Evolutionary conservation across 2,797 vertebrate species (phyloP).

Genomic region (Lutjanus campechanus): DNA sequence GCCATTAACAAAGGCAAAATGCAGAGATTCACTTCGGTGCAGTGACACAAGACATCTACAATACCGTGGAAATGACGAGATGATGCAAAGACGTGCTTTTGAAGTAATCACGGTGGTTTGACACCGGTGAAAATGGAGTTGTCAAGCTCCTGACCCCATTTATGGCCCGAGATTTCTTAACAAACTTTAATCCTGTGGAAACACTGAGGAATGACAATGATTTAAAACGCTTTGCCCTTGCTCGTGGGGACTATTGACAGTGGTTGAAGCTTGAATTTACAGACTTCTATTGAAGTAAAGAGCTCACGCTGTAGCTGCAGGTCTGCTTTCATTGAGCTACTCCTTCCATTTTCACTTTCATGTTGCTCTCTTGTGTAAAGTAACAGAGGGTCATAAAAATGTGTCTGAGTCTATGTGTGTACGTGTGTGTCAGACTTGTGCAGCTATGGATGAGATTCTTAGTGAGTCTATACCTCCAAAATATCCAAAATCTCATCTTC

Average conservation of each 20-base stretch:
- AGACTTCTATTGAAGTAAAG: conserved; percentile 34
- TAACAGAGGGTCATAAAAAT: conserved; percentile 23
- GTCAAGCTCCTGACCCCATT: conserved; percentile 67
- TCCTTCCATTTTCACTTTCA: conserved; percentile 32
- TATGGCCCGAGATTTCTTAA: conserved; percentile 45
- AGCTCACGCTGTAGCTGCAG: conserved; percentile 11
- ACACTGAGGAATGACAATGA: conserved; percentile 49
- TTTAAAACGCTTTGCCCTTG: conserved; percentile 49
- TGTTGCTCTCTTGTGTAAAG: conserved; percentile 32
- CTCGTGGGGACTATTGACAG: conserved; percentile 49
- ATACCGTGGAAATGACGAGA: conserved; percentile 32
- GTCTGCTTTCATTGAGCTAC: conserved; percentile 36
- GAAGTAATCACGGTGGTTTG: conserved; percentile 63
- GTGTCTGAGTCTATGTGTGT: background rate
- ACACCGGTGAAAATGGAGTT: conserved; percentile 67
- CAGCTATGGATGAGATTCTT: background rate
- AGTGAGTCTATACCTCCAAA: background rate
- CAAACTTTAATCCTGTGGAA: conserved; percentile 62
- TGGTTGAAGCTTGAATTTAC: conserved; percentile 47
- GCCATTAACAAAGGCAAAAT: conserved; percentile 48
- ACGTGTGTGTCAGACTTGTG: background rate
- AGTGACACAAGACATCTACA: conserved; percentile 27
- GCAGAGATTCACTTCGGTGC: conserved; percentile 29
- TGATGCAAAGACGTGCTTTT: conserved; percentile 48
- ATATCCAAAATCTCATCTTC: conserved; percentile 6